Base-by-base conservation (phyloP, 2,113 vertebrate genomes). In the Planiliza haematocheilus region DNA sequence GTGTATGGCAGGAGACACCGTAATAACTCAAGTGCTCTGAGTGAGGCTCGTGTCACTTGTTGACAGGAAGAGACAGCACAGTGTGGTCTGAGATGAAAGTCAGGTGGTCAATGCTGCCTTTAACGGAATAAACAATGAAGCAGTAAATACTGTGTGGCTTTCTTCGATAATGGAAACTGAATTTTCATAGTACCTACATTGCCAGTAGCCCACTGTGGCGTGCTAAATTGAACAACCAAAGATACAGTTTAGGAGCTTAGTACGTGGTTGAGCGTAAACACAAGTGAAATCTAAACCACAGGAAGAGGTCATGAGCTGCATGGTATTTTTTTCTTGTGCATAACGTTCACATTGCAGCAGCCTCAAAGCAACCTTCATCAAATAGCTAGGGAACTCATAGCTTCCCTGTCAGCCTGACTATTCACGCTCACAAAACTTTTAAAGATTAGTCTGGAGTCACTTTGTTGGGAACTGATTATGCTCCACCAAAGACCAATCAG, bases 21-120 rank as follows among this genome's bases (percentile, higher is more conserved):
- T 30, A 30, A 30, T 30, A 30, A 30, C 24, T 5, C 24, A 3
- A 30, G 24, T 2, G 24, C 24, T 30, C 24, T 30, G 24, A 30
- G 24, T 5, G 24, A 3, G 2, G 24, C 24, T 30, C 24, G 24
- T 30, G 24, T 30, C 36, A 11, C 6, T 41, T 52, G 13, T 42
- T 42, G 63, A 52, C 63, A 66, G 63, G 49, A 66, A 42, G 57
- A n/a, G 61, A 11, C 48, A 41, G 8, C 46, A 24, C 20, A 45
- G 21, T 30, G 41, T 30, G 58, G 41, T 30, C 13, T 43, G 41
- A 45, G 39, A 20, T 24, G 58, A 42, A 59, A 42, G 16, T 24
- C 18, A 20, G 0, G 24, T 30, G 24, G 24, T 30, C 24, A 30
- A 30, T 3, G 24, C 24, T 30, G 24, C 24, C 24, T 30, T 30